Evolutionary conservation across 2,888 invertebrate species (phyloP).

Genomic region (Eristalinus sepulchralis): DNA sequence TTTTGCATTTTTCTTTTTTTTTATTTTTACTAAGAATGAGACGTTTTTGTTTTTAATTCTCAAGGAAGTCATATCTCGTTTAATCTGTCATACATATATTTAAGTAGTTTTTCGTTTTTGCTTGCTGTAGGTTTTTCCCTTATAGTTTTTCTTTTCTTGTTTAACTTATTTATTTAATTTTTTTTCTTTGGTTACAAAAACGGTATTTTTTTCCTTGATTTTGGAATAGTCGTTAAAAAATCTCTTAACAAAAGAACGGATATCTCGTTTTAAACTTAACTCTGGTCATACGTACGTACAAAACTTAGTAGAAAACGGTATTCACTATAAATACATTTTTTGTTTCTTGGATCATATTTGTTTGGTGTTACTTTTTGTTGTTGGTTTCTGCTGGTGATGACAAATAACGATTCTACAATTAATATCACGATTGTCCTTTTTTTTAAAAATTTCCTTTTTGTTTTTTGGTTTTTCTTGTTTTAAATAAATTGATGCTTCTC

Average conservation of each 20-base stretch:
- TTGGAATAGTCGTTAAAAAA: neutral
- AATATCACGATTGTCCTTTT: conserved; percentile 81
- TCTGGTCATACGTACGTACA: conserved; percentile 19
- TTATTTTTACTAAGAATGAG: conserved; percentile 19
- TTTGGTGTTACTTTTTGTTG: conserved; percentile 6
- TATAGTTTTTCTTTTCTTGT: neutral
- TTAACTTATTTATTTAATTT: conserved; percentile 21
- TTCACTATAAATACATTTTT: too few species aligned
- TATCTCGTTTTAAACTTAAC: conserved; percentile 12
- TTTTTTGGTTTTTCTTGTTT: conserved; percentile 26
- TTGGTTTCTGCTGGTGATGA: conserved; percentile 6
- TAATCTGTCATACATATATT: neutral
- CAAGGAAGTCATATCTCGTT: conserved; percentile 18
- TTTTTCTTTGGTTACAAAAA: conserved; percentile 25
- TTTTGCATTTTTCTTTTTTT: conserved; percentile 17
- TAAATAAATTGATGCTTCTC: neutral
- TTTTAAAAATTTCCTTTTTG: conserved; percentile 23
- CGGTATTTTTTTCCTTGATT: neutral
- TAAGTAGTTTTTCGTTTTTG: conserved; percentile 1
- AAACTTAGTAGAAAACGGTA: conserved; percentile 56
- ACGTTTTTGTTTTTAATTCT: conserved; percentile 1
- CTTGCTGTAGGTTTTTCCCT: neutral
- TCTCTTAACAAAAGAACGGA: neutral
- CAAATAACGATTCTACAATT: conserved; percentile 77
- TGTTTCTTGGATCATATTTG: conserved; percentile 33